These are phyloP conservation scores for Dipodomys spectabilis DNA, from an alignment of 2,113 vertebrate species.

Conservation along the genomic window DNA sequence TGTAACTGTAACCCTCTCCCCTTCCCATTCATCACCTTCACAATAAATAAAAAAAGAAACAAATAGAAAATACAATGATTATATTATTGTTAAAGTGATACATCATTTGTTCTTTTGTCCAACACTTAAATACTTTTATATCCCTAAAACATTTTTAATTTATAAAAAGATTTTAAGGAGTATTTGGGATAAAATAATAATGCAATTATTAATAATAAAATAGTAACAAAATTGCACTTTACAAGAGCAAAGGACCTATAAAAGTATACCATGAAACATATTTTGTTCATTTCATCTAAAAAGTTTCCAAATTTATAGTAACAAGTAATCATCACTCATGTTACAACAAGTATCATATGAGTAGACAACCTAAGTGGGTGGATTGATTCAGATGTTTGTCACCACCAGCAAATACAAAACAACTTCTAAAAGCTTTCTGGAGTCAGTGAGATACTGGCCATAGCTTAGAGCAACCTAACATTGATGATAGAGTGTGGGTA, in stretches of 20 bases:
- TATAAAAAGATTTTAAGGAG: neutral
- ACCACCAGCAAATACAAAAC: slow-evolving; percentile 63
- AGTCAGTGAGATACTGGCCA: slow-evolving; percentile 45
- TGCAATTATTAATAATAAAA: neutral
- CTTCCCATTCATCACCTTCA: no score
- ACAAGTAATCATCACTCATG: slow-evolving; percentile 36
- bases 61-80: neutral
- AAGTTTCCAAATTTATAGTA: slow-evolving; percentile 50
- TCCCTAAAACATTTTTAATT: neutral
- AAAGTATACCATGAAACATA: neutral
- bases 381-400: slow-evolving; percentile 58
- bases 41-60: no score
- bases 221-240: neutral
- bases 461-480: slow-evolving; percentile 54
- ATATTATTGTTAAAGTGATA: neutral
- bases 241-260: neutral
- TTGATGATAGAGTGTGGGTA: slow-evolving; percentile 36
- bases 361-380: slow-evolving; percentile 53
- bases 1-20: no score
- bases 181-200: neutral
- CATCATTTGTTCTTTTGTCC: neutral
- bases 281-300: neutral
- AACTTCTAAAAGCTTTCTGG: slow-evolving; percentile 61
- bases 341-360: slow-evolving; percentile 43
- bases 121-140: slow-evolving; percentile 1